These are phyloP conservation scores for Fissipunctia ypsillon DNA, from an alignment of 2,888 invertebrate genomes.

Conservation along the genomic window DNA sequence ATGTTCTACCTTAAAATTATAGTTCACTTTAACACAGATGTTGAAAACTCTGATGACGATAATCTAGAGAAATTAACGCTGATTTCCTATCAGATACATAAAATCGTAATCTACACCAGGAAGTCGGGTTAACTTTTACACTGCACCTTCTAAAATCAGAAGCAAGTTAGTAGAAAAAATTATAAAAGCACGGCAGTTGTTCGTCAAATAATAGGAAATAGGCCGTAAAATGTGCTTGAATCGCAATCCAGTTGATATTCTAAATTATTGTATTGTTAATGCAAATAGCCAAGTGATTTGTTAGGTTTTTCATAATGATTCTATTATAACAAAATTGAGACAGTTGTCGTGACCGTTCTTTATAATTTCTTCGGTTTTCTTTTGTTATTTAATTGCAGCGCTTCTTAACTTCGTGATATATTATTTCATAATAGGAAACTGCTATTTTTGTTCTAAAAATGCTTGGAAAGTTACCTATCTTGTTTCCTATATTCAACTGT, in stretches of 20 bases:
- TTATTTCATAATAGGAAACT: background rate
- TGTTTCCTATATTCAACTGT: background rate
- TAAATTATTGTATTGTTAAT: background rate
- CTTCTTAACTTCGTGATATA: constrained; percentile 10
- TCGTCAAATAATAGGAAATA: background rate
- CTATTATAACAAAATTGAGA: constrained; percentile 14
- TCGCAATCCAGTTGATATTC: constrained; percentile 38
- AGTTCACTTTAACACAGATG: background rate
- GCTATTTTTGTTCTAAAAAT: background rate
- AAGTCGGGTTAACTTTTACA: background rate
- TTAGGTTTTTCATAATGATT: constrained; percentile 16
- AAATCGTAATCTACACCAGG: background rate
- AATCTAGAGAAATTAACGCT: too few relatives aligned
- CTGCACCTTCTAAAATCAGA: background rate
- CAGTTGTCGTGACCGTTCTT: constrained; percentile 22
- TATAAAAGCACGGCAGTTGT: background rate
- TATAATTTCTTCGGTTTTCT: background rate
- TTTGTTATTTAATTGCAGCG: constrained; percentile 4
- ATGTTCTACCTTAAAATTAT: background rate
- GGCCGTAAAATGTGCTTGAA: constrained; percentile 27
- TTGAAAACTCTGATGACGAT: background rate
- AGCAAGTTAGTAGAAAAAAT: background rate
- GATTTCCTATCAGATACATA: background rate
- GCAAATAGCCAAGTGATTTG: background rate
- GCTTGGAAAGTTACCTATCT: background rate